Conservation (phyloP, 2,888 invertebrate genomes). For the Rutpela maculata region DNA sequence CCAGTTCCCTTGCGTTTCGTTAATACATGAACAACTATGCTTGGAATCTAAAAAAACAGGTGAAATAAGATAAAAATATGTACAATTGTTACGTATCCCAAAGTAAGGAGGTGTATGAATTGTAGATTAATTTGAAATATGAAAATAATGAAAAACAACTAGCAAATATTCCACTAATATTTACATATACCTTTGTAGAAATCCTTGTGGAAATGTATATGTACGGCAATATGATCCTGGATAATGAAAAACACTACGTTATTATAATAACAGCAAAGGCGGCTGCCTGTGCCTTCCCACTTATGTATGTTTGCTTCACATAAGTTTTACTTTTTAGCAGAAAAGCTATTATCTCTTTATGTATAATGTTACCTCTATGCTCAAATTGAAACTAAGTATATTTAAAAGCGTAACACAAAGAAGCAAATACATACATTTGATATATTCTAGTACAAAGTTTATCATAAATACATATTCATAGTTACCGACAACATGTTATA, state of each 20-base stretch:
- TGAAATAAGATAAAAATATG: too few relatives aligned
- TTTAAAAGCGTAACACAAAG: not conserved
- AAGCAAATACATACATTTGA: not conserved
- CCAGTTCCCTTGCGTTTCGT: too few relatives aligned
- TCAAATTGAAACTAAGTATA: not conserved
- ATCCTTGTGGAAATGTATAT: not conserved
- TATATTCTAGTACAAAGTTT: not conserved
- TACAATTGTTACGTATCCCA: too few relatives aligned
- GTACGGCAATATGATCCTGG: conserved; percentile 1
- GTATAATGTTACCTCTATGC: not conserved
- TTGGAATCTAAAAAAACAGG: too few relatives aligned
- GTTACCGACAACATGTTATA: too few relatives aligned
- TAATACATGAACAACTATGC: too few relatives aligned
- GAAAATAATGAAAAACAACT: not conserved
- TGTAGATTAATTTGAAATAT: not conserved
- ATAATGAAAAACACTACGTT: not conserved
- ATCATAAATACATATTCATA: not conserved
- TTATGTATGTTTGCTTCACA: not conserved
- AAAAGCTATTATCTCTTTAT: not conserved
- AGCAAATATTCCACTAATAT: not conserved
- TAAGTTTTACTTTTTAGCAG: not conserved
- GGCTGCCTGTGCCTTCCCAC: not conserved
- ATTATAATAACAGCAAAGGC: conserved; percentile 3
- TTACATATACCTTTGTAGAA: not conserved
- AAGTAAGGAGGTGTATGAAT: not conserved